Evolutionary conservation across 2,797 vertebrate genomes (phyloP).

Genomic region (Pipistrellus nathusii): DNA sequence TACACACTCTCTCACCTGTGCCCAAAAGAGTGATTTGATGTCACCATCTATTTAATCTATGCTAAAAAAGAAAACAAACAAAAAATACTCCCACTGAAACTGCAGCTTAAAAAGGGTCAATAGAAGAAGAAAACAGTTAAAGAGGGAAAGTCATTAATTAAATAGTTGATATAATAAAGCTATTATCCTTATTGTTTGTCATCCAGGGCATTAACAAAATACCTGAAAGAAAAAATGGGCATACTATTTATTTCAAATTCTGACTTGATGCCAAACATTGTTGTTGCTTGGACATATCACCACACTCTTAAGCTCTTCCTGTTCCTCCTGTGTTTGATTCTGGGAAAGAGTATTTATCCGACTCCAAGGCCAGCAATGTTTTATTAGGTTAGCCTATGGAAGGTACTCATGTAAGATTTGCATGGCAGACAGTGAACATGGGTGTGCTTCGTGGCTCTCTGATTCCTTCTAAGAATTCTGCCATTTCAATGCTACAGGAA

Average conservation of each 20-base stretch:
- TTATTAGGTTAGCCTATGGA: not conserved
- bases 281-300: not conserved
- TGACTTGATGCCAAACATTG: not conserved
- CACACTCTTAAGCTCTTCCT: not conserved
- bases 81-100: not conserved
- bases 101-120: not conserved
- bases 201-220: not conserved
- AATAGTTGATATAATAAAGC: not conserved
- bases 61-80: not conserved
- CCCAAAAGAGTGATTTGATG: not conserved
- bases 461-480: not conserved
- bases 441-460: not conserved
- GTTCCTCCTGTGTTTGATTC: not conserved
- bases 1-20: no score
- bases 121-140: not conserved
- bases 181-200: not conserved
- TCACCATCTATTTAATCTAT: not conserved
- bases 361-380: not conserved
- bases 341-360: not conserved
- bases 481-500: not conserved
- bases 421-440: not conserved
- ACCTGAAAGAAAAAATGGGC: not conserved
- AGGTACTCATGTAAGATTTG: not conserved
- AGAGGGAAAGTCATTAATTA: not conserved
- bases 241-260: not conserved